These are phyloP conservation scores for Drosophila hawaiiensis DNA, from an alignment of 2,888 invertebrate species.

Conservation along the genomic window DNA sequence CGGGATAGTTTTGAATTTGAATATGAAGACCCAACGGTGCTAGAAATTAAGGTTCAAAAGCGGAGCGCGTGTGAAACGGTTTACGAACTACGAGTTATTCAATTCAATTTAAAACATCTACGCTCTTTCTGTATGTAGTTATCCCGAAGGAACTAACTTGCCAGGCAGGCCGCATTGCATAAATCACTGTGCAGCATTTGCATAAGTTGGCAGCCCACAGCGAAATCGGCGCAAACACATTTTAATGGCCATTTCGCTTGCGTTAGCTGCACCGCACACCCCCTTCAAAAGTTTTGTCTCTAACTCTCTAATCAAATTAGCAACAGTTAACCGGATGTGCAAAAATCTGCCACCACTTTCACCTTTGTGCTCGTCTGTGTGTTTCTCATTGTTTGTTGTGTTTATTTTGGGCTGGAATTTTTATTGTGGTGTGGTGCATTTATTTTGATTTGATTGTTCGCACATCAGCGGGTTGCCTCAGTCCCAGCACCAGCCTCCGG, in stretches of 20 bases:
- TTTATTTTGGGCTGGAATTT: constrained; percentile 49
- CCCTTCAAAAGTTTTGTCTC: constrained; percentile 18
- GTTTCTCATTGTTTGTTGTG: constrained; percentile 50
- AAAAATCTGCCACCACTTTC: constrained; percentile 63
- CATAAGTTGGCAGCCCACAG: constrained; percentile 71
- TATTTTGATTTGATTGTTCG: constrained; percentile 77
- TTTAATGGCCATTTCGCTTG: constrained; percentile 41
- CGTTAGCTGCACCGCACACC: constrained; percentile 4
- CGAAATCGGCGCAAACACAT: constrained; percentile 56
- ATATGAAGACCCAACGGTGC: constrained; percentile 46
- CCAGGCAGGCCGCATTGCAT: constrained; percentile 45
- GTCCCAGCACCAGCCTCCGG: constrained; percentile 4
- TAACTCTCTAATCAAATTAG: constrained; percentile 83
- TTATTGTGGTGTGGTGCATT: constrained; percentile 65
- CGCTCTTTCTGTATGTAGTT: constrained; percentile 17
- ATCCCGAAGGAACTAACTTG: constrained; percentile 59
- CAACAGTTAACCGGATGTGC: constrained; percentile 82
- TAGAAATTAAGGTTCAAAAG: constrained; percentile 47
- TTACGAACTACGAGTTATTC: constrained; percentile 33
- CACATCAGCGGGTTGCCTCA: constrained; percentile 66
- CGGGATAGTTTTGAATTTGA: constrained; percentile 63
- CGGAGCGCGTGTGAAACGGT: constrained; percentile 70
- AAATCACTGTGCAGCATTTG: constrained; percentile 64
- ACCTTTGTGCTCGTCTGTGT: constrained; percentile 29
- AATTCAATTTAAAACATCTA: constrained; percentile 54